phyloP scores from a whole-genome alignment of 2,113 vertebrate genomes.

The Hemiscyllium ocellatum region DNA sequence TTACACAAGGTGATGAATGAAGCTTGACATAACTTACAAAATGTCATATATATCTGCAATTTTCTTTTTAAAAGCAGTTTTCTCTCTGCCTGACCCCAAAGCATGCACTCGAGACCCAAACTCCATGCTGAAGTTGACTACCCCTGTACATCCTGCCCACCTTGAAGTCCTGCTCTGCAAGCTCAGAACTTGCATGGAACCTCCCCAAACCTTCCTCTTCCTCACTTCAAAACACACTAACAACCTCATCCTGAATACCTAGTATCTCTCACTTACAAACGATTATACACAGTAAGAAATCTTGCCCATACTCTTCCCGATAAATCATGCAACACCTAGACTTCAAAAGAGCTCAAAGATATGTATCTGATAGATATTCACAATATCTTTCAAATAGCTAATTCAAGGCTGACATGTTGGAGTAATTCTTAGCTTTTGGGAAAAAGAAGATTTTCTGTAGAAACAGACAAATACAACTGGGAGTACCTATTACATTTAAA shows the following conservation, averaged over 20 bases:
- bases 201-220: not conserved
- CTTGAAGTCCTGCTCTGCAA: not conserved
- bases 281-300: not conserved
- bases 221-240: too few species aligned
- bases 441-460: too few species aligned
- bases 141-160: not conserved
- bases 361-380: not conserved
- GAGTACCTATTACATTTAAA: too few species aligned
- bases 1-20: not conserved
- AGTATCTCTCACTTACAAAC: not conserved
- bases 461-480: too few species aligned
- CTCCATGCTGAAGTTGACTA: not conserved
- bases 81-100: not conserved
- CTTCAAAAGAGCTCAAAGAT: not conserved
- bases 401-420: too few species aligned
- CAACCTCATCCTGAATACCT: not conserved
- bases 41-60: not conserved
- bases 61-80: not conserved
- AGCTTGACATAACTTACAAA: not conserved
- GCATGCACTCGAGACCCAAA: not conserved
- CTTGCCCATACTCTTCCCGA: not conserved
- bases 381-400: too few species aligned
- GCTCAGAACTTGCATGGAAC: not conserved
- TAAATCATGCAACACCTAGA: not conserved
- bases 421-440: too few species aligned